A percentile compares a stretch with the other conserved stretches of the same genome.
phyloP scores from a whole-genome alignment of 2,797 vertebrate genomes.

The Myotis daubentonii region DNA sequence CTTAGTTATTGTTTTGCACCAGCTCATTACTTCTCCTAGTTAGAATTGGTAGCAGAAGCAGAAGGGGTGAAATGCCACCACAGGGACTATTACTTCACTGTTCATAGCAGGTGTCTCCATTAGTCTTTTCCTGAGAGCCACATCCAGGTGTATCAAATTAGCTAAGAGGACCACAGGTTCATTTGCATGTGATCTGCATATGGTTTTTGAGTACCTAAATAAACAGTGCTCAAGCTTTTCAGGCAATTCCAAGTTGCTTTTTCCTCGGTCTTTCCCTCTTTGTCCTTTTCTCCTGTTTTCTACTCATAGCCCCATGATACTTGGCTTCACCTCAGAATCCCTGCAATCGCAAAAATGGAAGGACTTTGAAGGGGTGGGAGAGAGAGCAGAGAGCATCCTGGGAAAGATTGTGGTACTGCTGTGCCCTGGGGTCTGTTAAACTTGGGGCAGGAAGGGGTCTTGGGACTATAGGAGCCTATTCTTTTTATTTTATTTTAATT shows the following conservation, averaged over 20 bases:
- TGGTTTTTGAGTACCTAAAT: constrained; percentile 38
- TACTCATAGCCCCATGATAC: background rate
- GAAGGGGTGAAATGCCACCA: constrained; percentile 69
- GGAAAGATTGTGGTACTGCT: background rate
- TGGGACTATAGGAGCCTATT: background rate
- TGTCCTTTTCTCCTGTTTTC: background rate
- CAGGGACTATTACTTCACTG: constrained; percentile 36
- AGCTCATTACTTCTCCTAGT: constrained; percentile 60
- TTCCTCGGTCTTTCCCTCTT: background rate
- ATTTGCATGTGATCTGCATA: constrained; percentile 69
- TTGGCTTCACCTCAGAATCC: background rate
- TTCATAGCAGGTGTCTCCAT: constrained; percentile 66
- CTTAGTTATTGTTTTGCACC: constrained; percentile 65
- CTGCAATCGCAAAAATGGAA: background rate
- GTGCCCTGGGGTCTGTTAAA: background rate
- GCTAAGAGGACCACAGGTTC: constrained; percentile 63
- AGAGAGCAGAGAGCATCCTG: background rate
- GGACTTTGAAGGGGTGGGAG: background rate
- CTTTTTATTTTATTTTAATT: too few species aligned
- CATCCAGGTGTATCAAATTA: constrained; percentile 75
- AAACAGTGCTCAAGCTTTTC: background rate
- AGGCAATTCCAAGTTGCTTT: constrained; percentile 7
- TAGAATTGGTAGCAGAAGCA: constrained; percentile 56
- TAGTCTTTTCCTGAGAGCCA: constrained; percentile 65
- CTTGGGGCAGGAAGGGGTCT: background rate